Evolutionary conservation across 2,797 vertebrate genomes (phyloP).

Genomic region (Fistularia tabacaria): DNA sequence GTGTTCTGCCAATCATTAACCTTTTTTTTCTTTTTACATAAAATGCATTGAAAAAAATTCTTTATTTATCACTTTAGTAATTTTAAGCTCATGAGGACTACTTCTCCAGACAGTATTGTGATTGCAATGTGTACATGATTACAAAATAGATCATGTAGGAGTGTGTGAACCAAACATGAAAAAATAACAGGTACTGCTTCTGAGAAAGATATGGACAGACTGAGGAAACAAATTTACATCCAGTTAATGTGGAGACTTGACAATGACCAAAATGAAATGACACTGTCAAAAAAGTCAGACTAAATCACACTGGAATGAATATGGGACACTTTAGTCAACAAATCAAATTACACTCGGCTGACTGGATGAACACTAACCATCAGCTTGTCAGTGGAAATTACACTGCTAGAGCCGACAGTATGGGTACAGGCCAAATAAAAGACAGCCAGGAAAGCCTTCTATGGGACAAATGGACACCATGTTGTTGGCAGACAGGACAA

Average conservation of each 20-base stretch:
- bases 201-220: conserved; percentile 23
- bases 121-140: conserved; percentile 15
- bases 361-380: conserved; percentile 41
- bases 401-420: conserved; percentile 40
- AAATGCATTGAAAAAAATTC: too few relatives aligned
- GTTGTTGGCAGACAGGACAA: conserved; percentile 33
- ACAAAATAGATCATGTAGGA: conserved; percentile 15
- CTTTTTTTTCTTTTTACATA: too few relatives aligned
- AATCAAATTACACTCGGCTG: conserved; percentile 35
- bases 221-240: conserved; percentile 24
- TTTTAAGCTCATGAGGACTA: too few relatives aligned
- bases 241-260: conserved; percentile 22
- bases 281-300: conserved; percentile 47
- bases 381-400: conserved; percentile 48
- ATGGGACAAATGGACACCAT: conserved; percentile 36
- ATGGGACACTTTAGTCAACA: conserved; percentile 35
- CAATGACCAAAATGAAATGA: conserved; percentile 48
- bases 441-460: conserved; percentile 36
- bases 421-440: conserved; percentile 39
- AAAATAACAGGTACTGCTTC: conserved; percentile 21
- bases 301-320: conserved; percentile 34
- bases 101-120: too few relatives aligned
- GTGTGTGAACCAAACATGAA: conserved; percentile 10
- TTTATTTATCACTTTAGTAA: too few relatives aligned
- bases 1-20: too few relatives aligned